Conservation (phyloP, 2,888 invertebrate genomes). For the Dasysyrphus albostriatus region DNA sequence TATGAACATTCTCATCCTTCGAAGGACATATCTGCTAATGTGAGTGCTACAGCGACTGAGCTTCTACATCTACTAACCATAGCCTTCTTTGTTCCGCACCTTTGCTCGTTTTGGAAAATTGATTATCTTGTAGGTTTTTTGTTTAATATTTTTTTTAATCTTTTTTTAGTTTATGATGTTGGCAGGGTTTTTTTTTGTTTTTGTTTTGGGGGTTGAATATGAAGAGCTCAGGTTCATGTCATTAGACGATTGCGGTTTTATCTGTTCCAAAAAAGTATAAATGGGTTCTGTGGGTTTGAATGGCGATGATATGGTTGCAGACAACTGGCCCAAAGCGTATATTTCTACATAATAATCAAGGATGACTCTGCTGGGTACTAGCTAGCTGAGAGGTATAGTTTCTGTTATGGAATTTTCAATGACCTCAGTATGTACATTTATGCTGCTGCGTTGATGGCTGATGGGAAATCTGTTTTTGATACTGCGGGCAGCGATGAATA, state of each 20-base stretch:
- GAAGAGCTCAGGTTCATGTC: slow-evolving; percentile 73
- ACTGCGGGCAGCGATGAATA: slow-evolving; percentile 34
- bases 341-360: slow-evolving; percentile 15
- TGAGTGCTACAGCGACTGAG: slow-evolving; percentile 43
- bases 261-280: slow-evolving; percentile 74
- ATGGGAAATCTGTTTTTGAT: slow-evolving; percentile 33
- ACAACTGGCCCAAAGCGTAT: slow-evolving; percentile 45
- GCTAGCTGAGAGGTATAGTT: not conserved
- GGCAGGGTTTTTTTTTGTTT: slow-evolving; percentile 28
- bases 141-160: slow-evolving; percentile 18
- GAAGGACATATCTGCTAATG: slow-evolving; percentile 51
- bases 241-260: slow-evolving; percentile 76
- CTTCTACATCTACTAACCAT: not conserved
- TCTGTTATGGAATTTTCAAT: slow-evolving; percentile 28
- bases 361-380: not conserved
- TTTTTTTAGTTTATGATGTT: slow-evolving; percentile 30
- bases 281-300: slow-evolving; percentile 75
- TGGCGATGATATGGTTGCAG: slow-evolving; percentile 67
- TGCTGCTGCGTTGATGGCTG: not conserved
- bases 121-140: slow-evolving; percentile 66
- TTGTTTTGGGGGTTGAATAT: slow-evolving; percentile 46
- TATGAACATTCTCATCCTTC: slow-evolving; percentile 6
- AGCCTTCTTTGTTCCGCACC: slow-evolving; percentile 61
- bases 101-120: slow-evolving; percentile 71
- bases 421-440: slow-evolving; percentile 6